These are phyloP conservation scores for Nomada fucata DNA, from an alignment of 2,888 invertebrate species.

Conservation along the genomic window DNA sequence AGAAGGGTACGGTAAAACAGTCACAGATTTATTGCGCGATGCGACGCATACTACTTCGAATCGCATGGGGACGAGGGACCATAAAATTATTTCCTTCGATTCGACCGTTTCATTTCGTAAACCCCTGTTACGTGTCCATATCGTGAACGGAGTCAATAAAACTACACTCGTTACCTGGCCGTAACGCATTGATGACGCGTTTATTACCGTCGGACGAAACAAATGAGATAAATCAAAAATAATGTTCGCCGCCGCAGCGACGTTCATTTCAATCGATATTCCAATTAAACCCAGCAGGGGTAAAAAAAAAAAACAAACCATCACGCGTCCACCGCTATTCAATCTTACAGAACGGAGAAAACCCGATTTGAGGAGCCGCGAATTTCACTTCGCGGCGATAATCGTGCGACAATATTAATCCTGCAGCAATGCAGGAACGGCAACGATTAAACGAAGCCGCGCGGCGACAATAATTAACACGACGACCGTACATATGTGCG, in stretches of 20 bases:
- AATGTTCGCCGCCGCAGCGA: background rate
- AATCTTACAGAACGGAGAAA: slow-evolving; percentile 35
- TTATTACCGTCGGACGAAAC: no score
- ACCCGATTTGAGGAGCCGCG: slow-evolving; percentile 46
- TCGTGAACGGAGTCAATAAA: no score
- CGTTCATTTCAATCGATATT: background rate
- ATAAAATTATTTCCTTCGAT: background rate
- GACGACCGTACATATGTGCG: slow-evolving; percentile 21
- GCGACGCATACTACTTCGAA: background rate
- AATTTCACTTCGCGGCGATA: slow-evolving; percentile 43
- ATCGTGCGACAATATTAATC: slow-evolving; percentile 35
- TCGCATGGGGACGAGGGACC: background rate
- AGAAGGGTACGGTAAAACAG: background rate
- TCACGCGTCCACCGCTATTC: slow-evolving; percentile 15
- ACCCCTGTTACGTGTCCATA: no score
- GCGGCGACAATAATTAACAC: slow-evolving; percentile 52
- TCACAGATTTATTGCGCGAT: background rate
- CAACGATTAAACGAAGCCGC: slow-evolving; percentile 55
- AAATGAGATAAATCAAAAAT: no score
- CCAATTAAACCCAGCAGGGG: background rate
- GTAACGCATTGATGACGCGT: no score
- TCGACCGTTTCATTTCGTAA: no score
- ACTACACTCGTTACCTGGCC: no score
- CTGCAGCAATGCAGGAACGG: background rate
- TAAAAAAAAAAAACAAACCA: slow-evolving; percentile 29